Evolutionary conservation across 2,113 vertebrate species (phyloP).

Genomic region (Myotis davidii): DNA sequence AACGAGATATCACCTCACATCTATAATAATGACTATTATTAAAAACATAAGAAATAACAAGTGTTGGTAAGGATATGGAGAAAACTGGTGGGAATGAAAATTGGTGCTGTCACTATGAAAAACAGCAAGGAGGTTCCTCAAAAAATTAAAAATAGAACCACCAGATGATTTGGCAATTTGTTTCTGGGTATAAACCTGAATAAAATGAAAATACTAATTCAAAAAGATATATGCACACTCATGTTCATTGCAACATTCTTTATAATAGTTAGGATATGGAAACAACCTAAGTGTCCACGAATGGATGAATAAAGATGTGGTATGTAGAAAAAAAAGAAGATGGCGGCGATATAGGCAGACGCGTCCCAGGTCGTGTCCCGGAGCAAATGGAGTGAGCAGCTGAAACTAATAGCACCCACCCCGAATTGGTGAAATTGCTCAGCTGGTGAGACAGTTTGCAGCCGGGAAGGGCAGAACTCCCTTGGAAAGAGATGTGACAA

Average conservation of each 20-base stretch:
- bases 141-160: not conserved
- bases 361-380: too few relatives aligned
- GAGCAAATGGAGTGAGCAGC: too few relatives aligned
- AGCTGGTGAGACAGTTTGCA: too few relatives aligned
- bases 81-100: not conserved
- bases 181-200: not conserved
- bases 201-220: not conserved
- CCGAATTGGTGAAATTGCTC: too few relatives aligned
- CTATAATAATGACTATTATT: not conserved
- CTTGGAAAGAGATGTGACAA: too few relatives aligned
- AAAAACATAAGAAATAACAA: not conserved
- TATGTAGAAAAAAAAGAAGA: too few relatives aligned
- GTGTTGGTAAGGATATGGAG: not conserved
- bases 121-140: not conserved
- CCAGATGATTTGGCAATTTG: not conserved
- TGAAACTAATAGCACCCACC: too few relatives aligned
- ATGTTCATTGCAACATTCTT: not conserved
- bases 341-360: too few relatives aligned
- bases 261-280: not conserved
- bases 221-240: not conserved
- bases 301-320: not conserved
- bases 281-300: not conserved
- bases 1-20: not conserved
- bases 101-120: not conserved
- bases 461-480: too few relatives aligned